phyloP scores from a whole-genome alignment of 2,797 vertebrate genomes.

The Amniataba percoides region DNA sequence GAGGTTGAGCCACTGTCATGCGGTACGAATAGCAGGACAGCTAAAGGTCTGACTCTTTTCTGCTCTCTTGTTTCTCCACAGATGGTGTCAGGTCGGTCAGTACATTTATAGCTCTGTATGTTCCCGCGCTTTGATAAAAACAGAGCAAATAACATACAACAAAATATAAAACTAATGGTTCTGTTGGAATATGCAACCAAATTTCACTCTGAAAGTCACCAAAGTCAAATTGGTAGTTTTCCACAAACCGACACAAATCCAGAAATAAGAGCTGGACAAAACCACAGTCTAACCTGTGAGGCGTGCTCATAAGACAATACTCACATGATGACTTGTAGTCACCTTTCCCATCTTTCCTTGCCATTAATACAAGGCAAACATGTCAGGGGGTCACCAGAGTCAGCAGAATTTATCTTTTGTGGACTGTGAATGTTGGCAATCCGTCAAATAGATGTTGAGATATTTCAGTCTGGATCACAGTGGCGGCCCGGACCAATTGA shows the following conservation, averaged over 20 bases:
- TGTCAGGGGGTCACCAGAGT: not conserved
- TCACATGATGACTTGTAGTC: not conserved
- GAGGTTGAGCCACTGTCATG: constrained; percentile 43
- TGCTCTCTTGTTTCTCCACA: constrained; percentile 10
- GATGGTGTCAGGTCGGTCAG: not conserved
- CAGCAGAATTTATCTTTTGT: not conserved
- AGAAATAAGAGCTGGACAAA: not conserved
- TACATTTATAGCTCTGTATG: not conserved
- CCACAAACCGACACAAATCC: not conserved
- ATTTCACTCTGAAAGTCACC: not conserved
- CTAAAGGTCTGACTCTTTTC: constrained; percentile 23
- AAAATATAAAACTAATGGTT: not conserved
- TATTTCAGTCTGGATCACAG: not conserved
- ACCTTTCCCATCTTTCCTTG: not conserved
- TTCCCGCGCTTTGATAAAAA: constrained; percentile 5
- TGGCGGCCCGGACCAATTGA: not conserved
- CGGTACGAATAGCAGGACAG: constrained; percentile 35
- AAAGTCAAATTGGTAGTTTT: not conserved
- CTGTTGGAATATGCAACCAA: not conserved
- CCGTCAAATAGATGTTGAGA: not conserved
- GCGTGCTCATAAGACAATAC: not conserved
- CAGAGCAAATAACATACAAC: not conserved
- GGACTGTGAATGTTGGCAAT: not conserved
- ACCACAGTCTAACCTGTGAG: not conserved
- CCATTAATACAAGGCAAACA: not conserved